These are phyloP conservation scores for Lates calcarifer DNA, from an alignment of 2,113 vertebrate genomes.

Conservation along the genomic window DNA sequence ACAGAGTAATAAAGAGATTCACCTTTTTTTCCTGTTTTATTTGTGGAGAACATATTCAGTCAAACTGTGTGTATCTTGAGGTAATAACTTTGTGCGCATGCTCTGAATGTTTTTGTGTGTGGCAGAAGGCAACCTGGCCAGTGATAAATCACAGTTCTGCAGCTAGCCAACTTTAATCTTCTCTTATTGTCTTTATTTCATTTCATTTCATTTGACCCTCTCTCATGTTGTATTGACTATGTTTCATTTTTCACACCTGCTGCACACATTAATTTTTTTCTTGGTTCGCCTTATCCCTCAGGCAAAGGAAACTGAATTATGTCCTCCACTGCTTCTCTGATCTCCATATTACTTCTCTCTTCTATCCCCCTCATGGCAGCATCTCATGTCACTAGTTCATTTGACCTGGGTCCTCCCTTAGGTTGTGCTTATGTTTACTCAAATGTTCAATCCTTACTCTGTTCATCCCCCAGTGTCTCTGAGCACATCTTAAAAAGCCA, in stretches of 20 bases:
- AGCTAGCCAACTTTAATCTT: conserved; percentile 28
- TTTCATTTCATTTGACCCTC: conserved; percentile 42
- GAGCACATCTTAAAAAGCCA: background rate
- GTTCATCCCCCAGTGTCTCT: background rate
- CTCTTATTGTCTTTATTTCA: conserved; percentile 4
- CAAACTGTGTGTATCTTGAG: background rate
- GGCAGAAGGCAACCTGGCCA: background rate
- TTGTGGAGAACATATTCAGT: background rate
- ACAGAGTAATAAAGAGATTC: background rate
- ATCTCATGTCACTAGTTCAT: conserved; percentile 8
- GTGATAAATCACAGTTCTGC: conserved; percentile 27
- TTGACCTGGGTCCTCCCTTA: background rate
- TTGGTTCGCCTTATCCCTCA: background rate
- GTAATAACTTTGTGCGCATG: background rate
- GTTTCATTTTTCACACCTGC: conserved; percentile 15
- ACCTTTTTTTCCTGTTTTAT: background rate
- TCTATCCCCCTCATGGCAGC: background rate
- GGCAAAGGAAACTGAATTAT: conserved; percentile 28
- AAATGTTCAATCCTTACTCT: background rate
- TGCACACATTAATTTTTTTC: conserved; percentile 8
- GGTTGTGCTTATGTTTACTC: background rate
- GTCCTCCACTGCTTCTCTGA: background rate
- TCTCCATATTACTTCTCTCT: background rate
- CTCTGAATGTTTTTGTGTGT: background rate
- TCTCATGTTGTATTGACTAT: conserved; percentile 13